These are phyloP conservation scores for Synanthedon tipuliformis DNA, from an alignment of 2,888 invertebrate genomes.

Conservation along the genomic window DNA sequence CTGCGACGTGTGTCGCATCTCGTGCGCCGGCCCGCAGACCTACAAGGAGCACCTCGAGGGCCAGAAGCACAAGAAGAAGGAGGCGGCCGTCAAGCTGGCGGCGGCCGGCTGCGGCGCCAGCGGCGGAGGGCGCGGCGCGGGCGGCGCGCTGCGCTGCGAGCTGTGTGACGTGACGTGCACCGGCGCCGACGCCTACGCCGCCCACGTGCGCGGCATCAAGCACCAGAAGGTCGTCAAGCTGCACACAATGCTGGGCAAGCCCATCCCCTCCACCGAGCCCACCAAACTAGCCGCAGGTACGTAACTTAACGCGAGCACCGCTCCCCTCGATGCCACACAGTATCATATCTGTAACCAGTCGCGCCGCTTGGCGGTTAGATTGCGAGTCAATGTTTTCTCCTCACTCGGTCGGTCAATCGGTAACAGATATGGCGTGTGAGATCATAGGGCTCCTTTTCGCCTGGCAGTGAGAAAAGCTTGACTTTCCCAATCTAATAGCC, in stretches of 20 bases:
- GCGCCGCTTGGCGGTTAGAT: conserved; percentile 41
- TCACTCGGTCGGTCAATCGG: conserved; percentile 4
- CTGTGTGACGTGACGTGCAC: conserved; percentile 99
- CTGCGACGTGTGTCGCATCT: conserved; percentile 99
- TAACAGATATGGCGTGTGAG: conserved; percentile 64
- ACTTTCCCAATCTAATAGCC: conserved; percentile 48
- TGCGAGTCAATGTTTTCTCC: conserved; percentile 60
- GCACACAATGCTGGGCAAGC: conserved; percentile 97
- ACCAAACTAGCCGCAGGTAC: conserved; percentile 77
- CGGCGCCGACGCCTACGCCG: conserved; percentile 97
- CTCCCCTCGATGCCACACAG: conserved; percentile 50
- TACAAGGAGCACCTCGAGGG: conserved; percentile 94
- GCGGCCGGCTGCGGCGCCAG: conserved; percentile 73
- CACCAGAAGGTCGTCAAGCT: conserved; percentile 98
- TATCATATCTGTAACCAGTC: conserved; percentile 59
- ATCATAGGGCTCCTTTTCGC: conserved; percentile 41
- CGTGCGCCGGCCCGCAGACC: conserved; percentile 87
- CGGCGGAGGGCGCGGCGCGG: conserved; percentile 38
- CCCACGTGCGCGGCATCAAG: conserved; percentile 97
- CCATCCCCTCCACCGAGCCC: conserved; percentile 95
- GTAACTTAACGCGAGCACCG: conserved; percentile 19
- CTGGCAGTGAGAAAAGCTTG: conserved; percentile 18
- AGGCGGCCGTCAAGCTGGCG: conserved; percentile 77
- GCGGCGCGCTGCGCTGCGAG: conserved; percentile 85
- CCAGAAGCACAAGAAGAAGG: conserved; percentile 99